phyloP scores from a whole-genome alignment of 53 echinoderm and acorn worm species.

The Zoroaster sp. region DNA sequence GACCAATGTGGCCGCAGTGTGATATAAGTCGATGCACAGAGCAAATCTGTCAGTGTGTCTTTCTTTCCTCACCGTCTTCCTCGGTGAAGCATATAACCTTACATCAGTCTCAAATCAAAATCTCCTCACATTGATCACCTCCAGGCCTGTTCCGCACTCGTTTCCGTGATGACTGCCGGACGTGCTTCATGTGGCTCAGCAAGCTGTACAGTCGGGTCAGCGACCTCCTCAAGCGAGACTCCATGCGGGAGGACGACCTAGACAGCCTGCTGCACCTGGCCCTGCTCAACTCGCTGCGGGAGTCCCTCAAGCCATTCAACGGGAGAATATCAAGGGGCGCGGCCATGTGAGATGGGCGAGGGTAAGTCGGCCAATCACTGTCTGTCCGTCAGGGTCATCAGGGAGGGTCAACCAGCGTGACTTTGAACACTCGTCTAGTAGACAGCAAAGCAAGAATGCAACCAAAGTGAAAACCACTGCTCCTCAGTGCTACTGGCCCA shows the following conservation, averaged over 20 bases:
- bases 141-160: slow-evolving; percentile 88
- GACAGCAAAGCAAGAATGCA: no score
- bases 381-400: background rate
- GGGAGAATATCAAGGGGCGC: slow-evolving; percentile 42
- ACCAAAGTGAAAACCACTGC: no score
- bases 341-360: background rate
- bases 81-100: background rate
- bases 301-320: slow-evolving; percentile 82
- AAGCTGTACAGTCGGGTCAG: slow-evolving; percentile 85
- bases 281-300: slow-evolving; percentile 77
- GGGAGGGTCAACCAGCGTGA: no score
- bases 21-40: no score
- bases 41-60: background rate
- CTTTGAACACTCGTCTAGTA: no score
- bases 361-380: background rate
- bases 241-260: slow-evolving; percentile 67
- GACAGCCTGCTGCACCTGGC: slow-evolving; percentile 89
- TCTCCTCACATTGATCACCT: background rate
- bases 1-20: no score
- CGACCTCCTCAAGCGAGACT: slow-evolving; percentile 74
- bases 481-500: no score
- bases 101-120: background rate
- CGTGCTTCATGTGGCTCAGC: slow-evolving; percentile 90
- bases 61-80: background rate
- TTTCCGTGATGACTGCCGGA: slow-evolving; percentile 88